Evolutionary conservation across 2,888 invertebrate species (phyloP).

Genomic region (Thymelicus lineola): DNA sequence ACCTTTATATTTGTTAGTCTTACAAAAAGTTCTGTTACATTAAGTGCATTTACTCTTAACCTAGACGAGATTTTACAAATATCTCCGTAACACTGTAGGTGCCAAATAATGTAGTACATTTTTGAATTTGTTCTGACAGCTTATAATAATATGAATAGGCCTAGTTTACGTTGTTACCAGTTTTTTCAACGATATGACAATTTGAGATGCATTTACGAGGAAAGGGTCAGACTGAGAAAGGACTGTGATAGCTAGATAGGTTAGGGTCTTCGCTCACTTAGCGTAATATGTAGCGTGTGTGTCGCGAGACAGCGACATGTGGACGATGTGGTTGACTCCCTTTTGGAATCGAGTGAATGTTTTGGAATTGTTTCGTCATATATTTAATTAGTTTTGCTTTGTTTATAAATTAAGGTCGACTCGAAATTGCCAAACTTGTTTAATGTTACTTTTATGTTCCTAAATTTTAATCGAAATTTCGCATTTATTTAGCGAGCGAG

Average conservation of each 20-base stretch:
- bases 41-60: slow-evolving; percentile 55
- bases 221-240: slow-evolving; percentile 85
- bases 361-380: slow-evolving; percentile 50
- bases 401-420: slow-evolving; percentile 50
- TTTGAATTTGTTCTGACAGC: slow-evolving; percentile 71
- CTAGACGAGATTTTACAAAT: slow-evolving; percentile 59
- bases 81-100: slow-evolving; percentile 72
- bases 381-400: slow-evolving; percentile 48
- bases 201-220: slow-evolving; percentile 80
- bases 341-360: slow-evolving; percentile 65
- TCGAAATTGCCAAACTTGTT: slow-evolving; percentile 55
- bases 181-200: slow-evolving; percentile 75
- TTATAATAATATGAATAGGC: slow-evolving; percentile 63
- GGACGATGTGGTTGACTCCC: slow-evolving; percentile 55
- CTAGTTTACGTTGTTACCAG: slow-evolving; percentile 83
- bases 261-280: slow-evolving; percentile 82
- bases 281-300: slow-evolving; percentile 63
- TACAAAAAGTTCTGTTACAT: slow-evolving; percentile 62
- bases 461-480: slow-evolving; percentile 59
- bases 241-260: slow-evolving; percentile 84
- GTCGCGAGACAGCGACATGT: slow-evolving; percentile 51
- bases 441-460: slow-evolving; percentile 57
- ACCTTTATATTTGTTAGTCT: slow-evolving; percentile 66
- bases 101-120: slow-evolving; percentile 78
- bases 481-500: slow-evolving; percentile 53